Evolutionary conservation across 1,140 invertebrate genomes (phyloP), one percentile per base, ranked within the genome.

Genomic region (Olivierus martensii): DNA sequence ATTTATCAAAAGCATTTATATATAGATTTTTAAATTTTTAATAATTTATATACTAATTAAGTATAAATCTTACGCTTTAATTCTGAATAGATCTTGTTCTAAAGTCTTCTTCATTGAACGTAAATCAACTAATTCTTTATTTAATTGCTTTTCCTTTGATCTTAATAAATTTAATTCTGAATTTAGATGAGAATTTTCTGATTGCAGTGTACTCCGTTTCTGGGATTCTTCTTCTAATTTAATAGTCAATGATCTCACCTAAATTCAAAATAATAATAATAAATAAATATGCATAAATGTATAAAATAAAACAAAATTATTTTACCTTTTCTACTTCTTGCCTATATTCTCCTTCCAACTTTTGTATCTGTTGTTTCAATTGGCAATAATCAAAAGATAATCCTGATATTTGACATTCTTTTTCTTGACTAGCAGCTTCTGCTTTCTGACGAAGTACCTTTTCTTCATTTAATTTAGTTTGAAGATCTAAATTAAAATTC

Each of bases 391-490:
- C 92, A 4, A 96, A 87, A 15, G 82, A 84, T 1, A 96, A 70
- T 83, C 94, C 93, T 6, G 85, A 93, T 63, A 92, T 84, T 67
- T 93, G 87, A 9, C 92, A 75, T 67, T 96, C 91, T 62, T 88
- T 87, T 64, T 94, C 89, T 66, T 96, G 86, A 9, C 79, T 81
- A 19, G 79, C 76, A 38, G 82, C 75, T 64, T 94, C 89, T 0
- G 85, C 80, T 54, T 83, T 81, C 64, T 90, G 84, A 47, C 88
- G 73, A 0, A 80, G 78, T 44, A 74, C 77, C 65, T 90, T 90
- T 66, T 94, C 89, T 66, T 92, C 87, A 61, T 87, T 90, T 42
- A 93, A 69, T 72, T 93, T 93, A 17, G 77, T 75, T 77, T 94
- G 88, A 54, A 94, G 72, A 45, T 85, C 89, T 89, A 71, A 62